Base-by-base conservation (phyloP, 1,140 invertebrate genomes). In the Drosophila sp. region DNA sequence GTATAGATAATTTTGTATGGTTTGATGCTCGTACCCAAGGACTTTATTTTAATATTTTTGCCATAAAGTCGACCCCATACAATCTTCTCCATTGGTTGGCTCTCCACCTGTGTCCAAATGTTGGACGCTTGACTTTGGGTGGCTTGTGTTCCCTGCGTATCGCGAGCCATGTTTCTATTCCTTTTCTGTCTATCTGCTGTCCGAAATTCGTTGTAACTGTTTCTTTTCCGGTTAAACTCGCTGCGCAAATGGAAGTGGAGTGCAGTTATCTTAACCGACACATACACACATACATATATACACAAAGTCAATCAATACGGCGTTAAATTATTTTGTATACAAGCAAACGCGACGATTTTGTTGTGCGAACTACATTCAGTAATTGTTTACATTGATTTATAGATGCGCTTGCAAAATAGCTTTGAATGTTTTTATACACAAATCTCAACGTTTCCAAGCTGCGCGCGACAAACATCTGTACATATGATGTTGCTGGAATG, bases 31-130 rank as follows among this genome's bases (percentile, higher is more conserved):
- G 72, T 91, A 91, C 90, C 90, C 38, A 91, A 72, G 36, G 90
- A 91, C 69, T 91, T 91, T 29, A 91, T 80, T 72, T 89, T 90
- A 2, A 91, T 91, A 45, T 91, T 91, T 32, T 91, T 91, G 27
- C 89, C 90, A 66, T 91, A 91, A 6, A 91, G 63, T 32, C 90
- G 64, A 34, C 90, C 90, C 90, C 90, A 91, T 9, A 91, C 80
- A 7, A 91, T 86, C 36, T 70, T 90, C 32, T 91, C 90, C 66
- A 91, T 91, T 0, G 90, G 90, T 34, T 91, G 90, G 29, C 89
- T 91, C 38, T 91, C 90, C 36, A 91, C 74, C 27, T 90, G 78
- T 0, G 79, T 84, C 90, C 90, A 91, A 61, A 91, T 86, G 16
- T 90, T 81, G 7, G 90, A 91, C 4, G 78, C 72, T 48, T 91